Evolutionary conservation across 2,113 vertebrate species (phyloP).

Genomic region (Colistium nudipinnis): DNA sequence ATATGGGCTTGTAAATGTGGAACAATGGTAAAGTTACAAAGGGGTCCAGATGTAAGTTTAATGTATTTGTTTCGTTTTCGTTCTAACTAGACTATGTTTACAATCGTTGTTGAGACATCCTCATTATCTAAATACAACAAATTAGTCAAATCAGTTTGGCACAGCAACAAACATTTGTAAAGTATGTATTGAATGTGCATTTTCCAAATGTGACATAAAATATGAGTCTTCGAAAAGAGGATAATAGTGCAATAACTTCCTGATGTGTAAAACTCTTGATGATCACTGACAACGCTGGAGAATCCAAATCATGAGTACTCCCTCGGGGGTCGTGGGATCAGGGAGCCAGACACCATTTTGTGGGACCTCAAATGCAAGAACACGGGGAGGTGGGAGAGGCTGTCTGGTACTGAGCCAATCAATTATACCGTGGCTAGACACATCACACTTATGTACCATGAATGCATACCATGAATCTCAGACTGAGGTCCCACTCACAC

Average conservation of each 20-base stretch:
- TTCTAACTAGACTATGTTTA: neutral
- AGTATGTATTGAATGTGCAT: neutral
- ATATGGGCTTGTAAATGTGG: slow-evolving; percentile 61
- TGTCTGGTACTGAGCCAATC: slow-evolving; percentile 70
- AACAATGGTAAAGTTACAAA: slow-evolving; percentile 8
- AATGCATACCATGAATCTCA: slow-evolving; percentile 51
- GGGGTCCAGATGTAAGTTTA: neutral
- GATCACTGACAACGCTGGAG: slow-evolving; percentile 41
- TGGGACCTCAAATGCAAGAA: slow-evolving; percentile 60
- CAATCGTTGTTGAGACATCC: neutral
- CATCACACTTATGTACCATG: slow-evolving; percentile 41
- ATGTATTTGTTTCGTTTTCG: neutral
- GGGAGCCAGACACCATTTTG: slow-evolving; percentile 72
- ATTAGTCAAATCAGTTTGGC: neutral
- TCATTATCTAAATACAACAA: neutral
- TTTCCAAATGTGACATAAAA: neutral
- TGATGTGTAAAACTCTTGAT: slow-evolving; percentile 31
- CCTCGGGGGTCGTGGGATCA: slow-evolving; percentile 69
- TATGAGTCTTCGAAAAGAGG: neutral
- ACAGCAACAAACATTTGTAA: neutral
- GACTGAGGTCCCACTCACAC: slow-evolving; percentile 3
- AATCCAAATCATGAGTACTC: slow-evolving; percentile 60
- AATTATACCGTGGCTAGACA: slow-evolving; percentile 79
- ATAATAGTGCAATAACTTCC: neutral
- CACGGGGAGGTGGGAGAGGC: slow-evolving; percentile 63